phyloP scores from a whole-genome alignment of 1,140 invertebrate genomes.

The Ephestia elutella region DNA sequence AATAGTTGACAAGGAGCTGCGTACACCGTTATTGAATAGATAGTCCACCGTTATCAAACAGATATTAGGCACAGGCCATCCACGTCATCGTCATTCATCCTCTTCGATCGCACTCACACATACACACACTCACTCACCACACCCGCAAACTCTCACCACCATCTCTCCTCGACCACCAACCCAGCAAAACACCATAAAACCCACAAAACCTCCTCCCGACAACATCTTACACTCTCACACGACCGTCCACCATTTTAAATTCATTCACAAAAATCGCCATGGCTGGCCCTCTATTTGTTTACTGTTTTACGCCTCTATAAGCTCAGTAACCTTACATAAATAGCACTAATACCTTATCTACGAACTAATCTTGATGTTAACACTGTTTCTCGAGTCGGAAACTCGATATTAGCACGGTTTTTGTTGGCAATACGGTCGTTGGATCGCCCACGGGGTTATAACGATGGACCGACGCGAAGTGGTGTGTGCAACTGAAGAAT shows the following conservation, averaged over 20 bases:
- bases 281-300: constrained; percentile 59
- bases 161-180: constrained; percentile 19
- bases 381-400: constrained; percentile 28
- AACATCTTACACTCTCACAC: constrained; percentile 42
- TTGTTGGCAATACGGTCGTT: constrained; percentile 46
- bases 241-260: constrained; percentile 67
- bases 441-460: constrained; percentile 24
- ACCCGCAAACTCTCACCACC: constrained; percentile 24
- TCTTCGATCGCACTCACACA: constrained; percentile 61
- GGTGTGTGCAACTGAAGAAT: constrained; percentile 65
- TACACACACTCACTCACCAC: constrained; percentile 27
- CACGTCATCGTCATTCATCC: constrained; percentile 68
- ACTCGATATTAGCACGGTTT: constrained; percentile 40
- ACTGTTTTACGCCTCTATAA: constrained; percentile 49
- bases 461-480: constrained; percentile 29
- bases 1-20: constrained; percentile 43
- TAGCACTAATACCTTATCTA: constrained; percentile 22
- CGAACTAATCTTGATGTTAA: constrained; percentile 16
- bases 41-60: constrained; percentile 52
- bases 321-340: constrained; percentile 16
- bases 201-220: constrained; percentile 38
- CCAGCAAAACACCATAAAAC: constrained; percentile 11
- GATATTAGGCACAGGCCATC: constrained; percentile 46
- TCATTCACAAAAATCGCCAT: constrained; percentile 71
- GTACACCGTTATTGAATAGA: constrained; percentile 35